These are phyloP conservation scores for Serilophus lunatus DNA, from an alignment of 2,113 vertebrate genomes.

Conservation along the genomic window DNA sequence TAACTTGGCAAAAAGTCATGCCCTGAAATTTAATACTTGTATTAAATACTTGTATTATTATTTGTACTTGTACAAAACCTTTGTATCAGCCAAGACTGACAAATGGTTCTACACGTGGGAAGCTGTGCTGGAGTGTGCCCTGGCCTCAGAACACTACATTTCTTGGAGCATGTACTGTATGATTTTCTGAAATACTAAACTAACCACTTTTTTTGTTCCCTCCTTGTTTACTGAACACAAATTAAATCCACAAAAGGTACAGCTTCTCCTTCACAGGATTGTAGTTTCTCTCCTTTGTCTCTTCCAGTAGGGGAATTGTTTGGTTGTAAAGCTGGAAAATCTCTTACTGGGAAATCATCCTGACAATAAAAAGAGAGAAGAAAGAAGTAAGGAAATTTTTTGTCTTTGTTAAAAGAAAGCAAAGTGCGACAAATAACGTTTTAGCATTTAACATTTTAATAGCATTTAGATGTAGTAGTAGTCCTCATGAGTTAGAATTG, in stretches of 20 bases:
- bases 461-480: not conserved
- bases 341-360: not conserved
- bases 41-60: too few species aligned
- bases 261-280: not conserved
- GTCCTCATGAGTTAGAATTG: not conserved
- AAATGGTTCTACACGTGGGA: not conserved
- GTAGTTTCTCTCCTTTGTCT: not conserved
- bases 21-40: not conserved
- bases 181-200: conserved; percentile 22
- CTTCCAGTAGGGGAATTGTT: not conserved
- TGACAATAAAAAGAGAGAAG: not conserved
- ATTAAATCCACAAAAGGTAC: not conserved
- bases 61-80: not conserved
- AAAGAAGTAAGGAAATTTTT: not conserved
- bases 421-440: not conserved
- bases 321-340: not conserved
- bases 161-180: not conserved
- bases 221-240: not conserved
- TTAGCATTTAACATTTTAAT: too few species aligned
- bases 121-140: not conserved
- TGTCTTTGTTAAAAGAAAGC: not conserved
- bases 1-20: not conserved
- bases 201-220: not conserved
- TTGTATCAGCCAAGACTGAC: conserved; percentile 1
- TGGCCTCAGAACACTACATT: not conserved